phyloP scores from a whole-genome alignment of 2,888 invertebrate species.

The Metalampra italica region DNA sequence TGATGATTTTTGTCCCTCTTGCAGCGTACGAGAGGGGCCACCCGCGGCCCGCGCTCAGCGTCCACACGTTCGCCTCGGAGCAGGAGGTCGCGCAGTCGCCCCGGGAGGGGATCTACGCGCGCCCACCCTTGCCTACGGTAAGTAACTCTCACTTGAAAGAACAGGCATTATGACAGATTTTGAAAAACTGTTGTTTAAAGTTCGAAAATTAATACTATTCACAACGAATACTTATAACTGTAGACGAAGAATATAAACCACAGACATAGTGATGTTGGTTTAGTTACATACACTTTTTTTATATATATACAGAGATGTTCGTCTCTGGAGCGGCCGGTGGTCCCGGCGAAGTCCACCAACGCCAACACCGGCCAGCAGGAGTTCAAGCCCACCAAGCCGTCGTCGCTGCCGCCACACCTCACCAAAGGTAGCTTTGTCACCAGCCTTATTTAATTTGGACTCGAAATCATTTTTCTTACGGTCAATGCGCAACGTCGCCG shows the following conservation, averaged over 20 bases:
- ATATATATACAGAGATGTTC: slow-evolving; percentile 82
- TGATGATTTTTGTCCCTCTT: not conserved
- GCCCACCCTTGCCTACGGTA: slow-evolving; percentile 87
- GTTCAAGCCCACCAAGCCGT: slow-evolving; percentile 79
- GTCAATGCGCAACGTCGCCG: too few species aligned
- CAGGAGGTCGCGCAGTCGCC: slow-evolving; percentile 23
- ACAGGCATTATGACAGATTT: too few species aligned
- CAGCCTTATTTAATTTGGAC: too few species aligned
- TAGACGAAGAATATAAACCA: too few species aligned
- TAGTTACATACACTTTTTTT: too few species aligned
- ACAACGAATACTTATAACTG: too few species aligned
- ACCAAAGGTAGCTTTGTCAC: slow-evolving; percentile 86
- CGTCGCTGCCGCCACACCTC: slow-evolving; percentile 86
- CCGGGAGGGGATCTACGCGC: slow-evolving; percentile 43
- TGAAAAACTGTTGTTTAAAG: too few species aligned
- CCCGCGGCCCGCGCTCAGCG: slow-evolving; percentile 90
- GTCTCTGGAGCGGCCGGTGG: slow-evolving; percentile 88
- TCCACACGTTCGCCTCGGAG: slow-evolving; percentile 81
- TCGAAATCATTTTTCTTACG: too few species aligned
- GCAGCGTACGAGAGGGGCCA: slow-evolving; percentile 91
- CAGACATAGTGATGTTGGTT: too few species aligned
- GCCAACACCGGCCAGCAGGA: slow-evolving; percentile 71
- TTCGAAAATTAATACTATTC: too few species aligned
- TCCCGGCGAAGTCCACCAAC: slow-evolving; percentile 78
- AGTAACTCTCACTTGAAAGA: too few species aligned